Base-by-base conservation (phyloP, 2,888 invertebrate species). In the Pediacus dermestoides region DNA sequence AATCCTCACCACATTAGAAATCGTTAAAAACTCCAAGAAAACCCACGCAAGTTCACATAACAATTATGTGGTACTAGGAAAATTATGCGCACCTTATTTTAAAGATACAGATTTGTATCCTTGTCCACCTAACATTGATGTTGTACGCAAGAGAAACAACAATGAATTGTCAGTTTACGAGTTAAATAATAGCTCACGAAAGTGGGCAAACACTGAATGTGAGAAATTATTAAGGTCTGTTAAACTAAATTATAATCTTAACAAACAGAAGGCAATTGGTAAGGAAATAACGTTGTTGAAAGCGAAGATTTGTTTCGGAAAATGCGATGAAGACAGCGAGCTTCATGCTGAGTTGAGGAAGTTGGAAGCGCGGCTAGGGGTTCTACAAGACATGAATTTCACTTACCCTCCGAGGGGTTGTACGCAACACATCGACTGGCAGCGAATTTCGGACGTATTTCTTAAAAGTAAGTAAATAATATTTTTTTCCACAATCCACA, bases 41-140 rank as follows among this genome's bases (percentile, higher is more conserved):
- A 12, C 14, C 28, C 2, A 42, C 33, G 30, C 21, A 31, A 30
- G n/a, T 22, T 9, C 12, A 9, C 11, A 30, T 27, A n/a, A 18
- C 4, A 30, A 34, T 8, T 34, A 36, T 10, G 35, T 42, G 2
- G 42, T 42, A 8, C 21, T 42, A 2, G 53, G 53, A 53, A 52
- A 50, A 35, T 42, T 62, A 25, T 74, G 80, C 16, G 71, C 75
- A 52, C 77, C 85, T 1, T 87, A 81, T 57, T 87, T 87, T 49
- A 84, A 82, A 55, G 81, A 82, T 51, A 67, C 60, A 12, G 53
- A 68, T 11, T 71, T 73, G 12, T 78, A 74, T 48, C 64, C 72
- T 2, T 75, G 79, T 11, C 75, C 76, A 0, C 60, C 65, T 12
- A 86, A 86, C 62, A 66, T 70, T 2, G 85, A 86, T 41, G 41